These are phyloP conservation scores for Diadema setosum DNA, from an alignment of 35 echinoderm and acorn worm species.

Conservation along the genomic window DNA sequence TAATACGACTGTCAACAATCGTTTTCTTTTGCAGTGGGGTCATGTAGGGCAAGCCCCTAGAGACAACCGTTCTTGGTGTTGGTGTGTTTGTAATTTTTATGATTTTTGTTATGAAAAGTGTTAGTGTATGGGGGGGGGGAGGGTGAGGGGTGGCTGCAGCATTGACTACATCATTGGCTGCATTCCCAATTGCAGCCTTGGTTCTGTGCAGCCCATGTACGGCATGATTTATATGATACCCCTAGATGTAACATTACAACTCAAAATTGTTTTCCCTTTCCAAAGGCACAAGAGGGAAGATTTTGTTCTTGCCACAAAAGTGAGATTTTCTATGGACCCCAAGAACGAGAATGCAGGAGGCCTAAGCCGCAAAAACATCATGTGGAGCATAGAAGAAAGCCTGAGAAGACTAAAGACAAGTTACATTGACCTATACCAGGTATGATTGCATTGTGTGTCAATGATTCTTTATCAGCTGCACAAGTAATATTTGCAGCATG, in stretches of 20 bases:
- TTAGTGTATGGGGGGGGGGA: neutral
- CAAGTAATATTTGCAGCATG: too few relatives aligned
- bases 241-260: neutral
- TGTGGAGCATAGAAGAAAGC: constrained; percentile 78
- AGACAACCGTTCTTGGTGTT: too few relatives aligned
- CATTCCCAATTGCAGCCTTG: neutral
- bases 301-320: constrained; percentile 63
- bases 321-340: constrained; percentile 32
- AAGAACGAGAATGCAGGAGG: constrained; percentile 52
- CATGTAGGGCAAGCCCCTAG: too few relatives aligned
- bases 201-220: neutral
- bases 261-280: neutral
- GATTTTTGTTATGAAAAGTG: neutral
- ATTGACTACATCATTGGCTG: neutral
- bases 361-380: constrained; percentile 64
- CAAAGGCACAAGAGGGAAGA: constrained; percentile 54
- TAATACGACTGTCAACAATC: too few relatives aligned
- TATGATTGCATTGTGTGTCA: neutral
- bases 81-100: too few relatives aligned
- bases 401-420: constrained; percentile 77
- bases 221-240: neutral
- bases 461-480: too few relatives aligned
- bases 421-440: constrained; percentile 81
- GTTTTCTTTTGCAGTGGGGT: too few relatives aligned
- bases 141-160: neutral